These are phyloP conservation scores for Lonchura striata DNA, from an alignment of 2,113 vertebrate genomes.

Conservation along the genomic window DNA sequence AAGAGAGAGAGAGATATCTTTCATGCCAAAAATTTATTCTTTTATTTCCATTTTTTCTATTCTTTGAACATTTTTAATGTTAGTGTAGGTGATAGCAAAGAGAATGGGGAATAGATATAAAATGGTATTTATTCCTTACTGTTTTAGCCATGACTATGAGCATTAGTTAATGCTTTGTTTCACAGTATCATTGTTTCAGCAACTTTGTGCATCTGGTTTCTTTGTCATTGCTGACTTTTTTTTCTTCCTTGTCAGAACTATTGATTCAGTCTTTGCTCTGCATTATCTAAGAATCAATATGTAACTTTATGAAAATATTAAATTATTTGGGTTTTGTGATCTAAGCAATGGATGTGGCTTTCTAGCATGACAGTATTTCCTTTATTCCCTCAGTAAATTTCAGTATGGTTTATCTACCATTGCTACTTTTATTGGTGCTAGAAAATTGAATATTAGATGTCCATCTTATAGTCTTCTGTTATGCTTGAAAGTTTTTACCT, in stretches of 20 bases:
- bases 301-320: conserved; percentile 18
- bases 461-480: neutral
- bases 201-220: conserved; percentile 8
- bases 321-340: conserved; percentile 20
- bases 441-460: neutral
- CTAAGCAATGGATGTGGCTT: neutral
- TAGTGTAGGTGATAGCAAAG: conserved; percentile 12
- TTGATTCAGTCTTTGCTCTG: neutral
- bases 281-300: conserved; percentile 40
- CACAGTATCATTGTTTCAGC: neutral
- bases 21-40: conserved; percentile 13
- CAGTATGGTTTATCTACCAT: neutral
- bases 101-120: neutral
- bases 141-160: neutral
- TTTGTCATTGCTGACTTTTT: conserved; percentile 39
- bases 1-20: neutral
- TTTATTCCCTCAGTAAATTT: neutral
- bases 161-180: neutral
- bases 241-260: conserved; percentile 13
- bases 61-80: conserved; percentile 26
- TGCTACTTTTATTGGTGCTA: neutral
- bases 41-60: conserved; percentile 41
- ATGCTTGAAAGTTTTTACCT: neutral
- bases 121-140: neutral
- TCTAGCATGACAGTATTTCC: neutral